phyloP scores from a whole-genome alignment of 2,113 vertebrate genomes.

The Progne subis region DNA sequence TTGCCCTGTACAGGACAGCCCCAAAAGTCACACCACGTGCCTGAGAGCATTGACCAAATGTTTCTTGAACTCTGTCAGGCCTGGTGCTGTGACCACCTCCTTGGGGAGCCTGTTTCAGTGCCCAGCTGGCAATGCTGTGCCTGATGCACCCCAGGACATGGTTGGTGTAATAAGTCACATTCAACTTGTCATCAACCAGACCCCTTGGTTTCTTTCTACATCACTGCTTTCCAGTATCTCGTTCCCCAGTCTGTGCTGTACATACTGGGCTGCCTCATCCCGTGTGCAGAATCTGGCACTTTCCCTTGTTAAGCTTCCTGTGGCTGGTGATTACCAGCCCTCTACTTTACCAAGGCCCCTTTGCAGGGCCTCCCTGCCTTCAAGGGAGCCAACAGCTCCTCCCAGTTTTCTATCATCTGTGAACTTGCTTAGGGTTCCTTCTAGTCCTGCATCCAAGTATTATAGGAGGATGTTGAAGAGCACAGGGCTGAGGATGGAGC shows the following conservation, averaged over 20 bases:
- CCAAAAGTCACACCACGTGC: neutral
- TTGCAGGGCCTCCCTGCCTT: neutral
- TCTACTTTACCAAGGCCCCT: neutral
- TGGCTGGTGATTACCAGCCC: neutral
- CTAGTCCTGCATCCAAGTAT: neutral
- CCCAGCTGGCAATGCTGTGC: rapidly evolving
- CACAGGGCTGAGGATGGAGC: neutral
- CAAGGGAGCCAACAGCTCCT: neutral
- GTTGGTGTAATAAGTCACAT: neutral
- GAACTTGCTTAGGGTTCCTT: neutral
- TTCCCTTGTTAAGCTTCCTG: neutral
- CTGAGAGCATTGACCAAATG: neutral
- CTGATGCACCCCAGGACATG: neutral
- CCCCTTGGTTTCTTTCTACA: neutral
- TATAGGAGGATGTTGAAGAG: neutral
- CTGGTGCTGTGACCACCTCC: neutral
- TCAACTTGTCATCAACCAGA: neutral
- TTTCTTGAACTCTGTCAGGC: neutral
- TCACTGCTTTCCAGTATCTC: neutral
- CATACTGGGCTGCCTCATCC: neutral
- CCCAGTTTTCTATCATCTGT: neutral
- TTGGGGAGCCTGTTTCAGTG: neutral
- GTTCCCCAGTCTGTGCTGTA: neutral
- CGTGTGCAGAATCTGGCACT: neutral
- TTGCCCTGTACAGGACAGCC: rapidly evolving